phyloP scores from a whole-genome alignment of 2,113 vertebrate species.

The Propithecus coquereli region DNA sequence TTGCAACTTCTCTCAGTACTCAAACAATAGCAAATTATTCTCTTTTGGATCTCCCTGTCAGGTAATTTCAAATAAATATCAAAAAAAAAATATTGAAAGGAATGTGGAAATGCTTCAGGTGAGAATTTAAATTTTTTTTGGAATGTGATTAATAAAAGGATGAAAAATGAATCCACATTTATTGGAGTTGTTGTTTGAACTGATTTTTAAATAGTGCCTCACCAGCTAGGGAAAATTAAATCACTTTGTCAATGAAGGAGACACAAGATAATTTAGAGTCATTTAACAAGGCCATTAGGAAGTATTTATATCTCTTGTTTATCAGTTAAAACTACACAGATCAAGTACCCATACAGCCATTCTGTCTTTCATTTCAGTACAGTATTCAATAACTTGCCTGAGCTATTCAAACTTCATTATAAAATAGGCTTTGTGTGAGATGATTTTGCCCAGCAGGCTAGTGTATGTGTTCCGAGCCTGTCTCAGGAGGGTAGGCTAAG shows the following conservation, averaged over 20 bases:
- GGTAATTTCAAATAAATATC: background rate
- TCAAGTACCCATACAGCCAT: background rate
- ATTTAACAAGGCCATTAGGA: slow-evolving; percentile 17
- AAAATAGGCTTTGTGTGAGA: background rate
- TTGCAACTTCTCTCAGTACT: background rate
- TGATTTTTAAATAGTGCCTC: slow-evolving; percentile 40
- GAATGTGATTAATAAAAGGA: slow-evolving; percentile 12
- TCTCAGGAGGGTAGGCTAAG: background rate
- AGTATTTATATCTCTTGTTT: background rate
- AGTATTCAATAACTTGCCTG: background rate
- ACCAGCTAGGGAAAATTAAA: slow-evolving; percentile 39
- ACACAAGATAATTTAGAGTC: background rate
- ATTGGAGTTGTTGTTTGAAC: slow-evolving; percentile 32
- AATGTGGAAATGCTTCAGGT: slow-evolving; percentile 9
- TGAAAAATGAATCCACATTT: slow-evolving; percentile 1
- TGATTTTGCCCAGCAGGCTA: background rate
- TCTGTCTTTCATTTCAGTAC: background rate
- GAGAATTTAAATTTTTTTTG: slow-evolving; percentile 19
- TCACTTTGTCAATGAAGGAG: background rate
- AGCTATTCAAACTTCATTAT: background rate
- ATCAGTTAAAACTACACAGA: background rate
- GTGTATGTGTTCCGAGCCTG: background rate
- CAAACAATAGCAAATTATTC: background rate
- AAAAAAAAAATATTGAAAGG: background rate
- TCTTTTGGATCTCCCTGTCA: background rate